Evolutionary conservation across 2,113 vertebrate species (phyloP), one percentile per base, ranked within the genome.

Genomic region (Cyprinus carpio): DNA sequence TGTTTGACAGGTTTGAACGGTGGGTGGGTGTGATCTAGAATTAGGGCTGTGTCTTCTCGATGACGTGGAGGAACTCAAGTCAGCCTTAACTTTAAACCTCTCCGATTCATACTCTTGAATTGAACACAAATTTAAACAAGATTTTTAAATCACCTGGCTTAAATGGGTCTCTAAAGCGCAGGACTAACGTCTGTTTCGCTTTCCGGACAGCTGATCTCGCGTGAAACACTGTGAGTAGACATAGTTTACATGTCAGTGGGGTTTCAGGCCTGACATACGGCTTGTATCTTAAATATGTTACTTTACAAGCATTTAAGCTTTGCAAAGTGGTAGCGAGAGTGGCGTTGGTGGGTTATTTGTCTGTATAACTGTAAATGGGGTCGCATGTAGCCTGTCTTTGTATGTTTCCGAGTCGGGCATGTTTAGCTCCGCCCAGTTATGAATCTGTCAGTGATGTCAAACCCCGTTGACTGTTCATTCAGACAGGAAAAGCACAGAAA

Each of bases 11-110:
- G 11, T 34, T 81, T 81, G 12, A 15, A 15, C 18, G 10, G 40
- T 23, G 54, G 51, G 54, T 82, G 87, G 78, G 83, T 80, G 81
- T 67, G 71, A 27, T 7, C 40, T 29, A 83, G 64, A 77, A 43
- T 80, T 16, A 46, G 46, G 79, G 37, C 80, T 81, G 67, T 87
- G 86, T 64, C 82, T 40, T 34, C 20, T 78, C 37, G 51, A 65
- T 87, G 89, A 89, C 89, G 86, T 85, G 83, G 86, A 78, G 60
- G 67, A 77, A 58, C 81, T 46, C 25, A 71, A 80, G 75, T 81
- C 58, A 27, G n/a, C 16, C 81, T 43, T 49, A 69, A 76, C 60
- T 67, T 46, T 83, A 71, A 67, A 69, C 43, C 72, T 72, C 69
- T 51, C 62, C 56, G 6, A 4, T 6, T 71, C 25, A 27, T 69